Percentiles rank a stretch among this genome's conserved stretches.
phyloP scores from a whole-genome alignment of 2,113 vertebrate species.

The Sylvia atricapilla region DNA sequence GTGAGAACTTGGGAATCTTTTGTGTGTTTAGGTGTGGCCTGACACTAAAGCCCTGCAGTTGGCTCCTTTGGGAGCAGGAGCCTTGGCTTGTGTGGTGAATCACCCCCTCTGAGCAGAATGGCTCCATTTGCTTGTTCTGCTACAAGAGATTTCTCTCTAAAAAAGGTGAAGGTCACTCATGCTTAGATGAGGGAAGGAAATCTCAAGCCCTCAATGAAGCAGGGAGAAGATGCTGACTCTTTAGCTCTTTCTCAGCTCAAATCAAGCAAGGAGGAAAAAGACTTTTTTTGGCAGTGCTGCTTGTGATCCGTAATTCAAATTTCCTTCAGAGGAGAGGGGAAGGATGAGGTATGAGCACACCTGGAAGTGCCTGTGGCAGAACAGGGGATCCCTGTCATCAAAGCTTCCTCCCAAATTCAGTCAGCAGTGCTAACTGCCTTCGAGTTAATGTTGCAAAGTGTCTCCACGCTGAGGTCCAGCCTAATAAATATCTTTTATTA shows the following conservation, averaged over 20 bases:
- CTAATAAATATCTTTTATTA: rapidly evolving
- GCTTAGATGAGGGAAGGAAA: background rate
- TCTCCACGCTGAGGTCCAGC: background rate
- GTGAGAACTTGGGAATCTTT: background rate
- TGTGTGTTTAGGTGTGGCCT: background rate
- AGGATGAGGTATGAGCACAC: background rate
- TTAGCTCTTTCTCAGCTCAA: background rate
- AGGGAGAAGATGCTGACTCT: background rate
- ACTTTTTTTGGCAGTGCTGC: background rate
- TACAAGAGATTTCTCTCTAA: background rate
- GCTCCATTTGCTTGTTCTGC: background rate
- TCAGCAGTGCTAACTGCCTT: background rate
- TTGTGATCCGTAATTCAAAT: background rate
- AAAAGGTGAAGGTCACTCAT: background rate
- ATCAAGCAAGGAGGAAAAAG: background rate
- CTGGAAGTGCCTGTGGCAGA: background rate
- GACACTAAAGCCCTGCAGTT: background rate
- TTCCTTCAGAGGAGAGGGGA: background rate
- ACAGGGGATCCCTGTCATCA: background rate
- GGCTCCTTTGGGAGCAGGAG: background rate
- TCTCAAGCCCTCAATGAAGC: background rate
- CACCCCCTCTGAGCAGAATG: background rate
- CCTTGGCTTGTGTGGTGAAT: background rate
- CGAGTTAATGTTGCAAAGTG: background rate
- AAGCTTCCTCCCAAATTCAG: background rate